Evolutionary conservation across 2,888 invertebrate genomes (phyloP).

Genomic region (Melieria omissa): DNA sequence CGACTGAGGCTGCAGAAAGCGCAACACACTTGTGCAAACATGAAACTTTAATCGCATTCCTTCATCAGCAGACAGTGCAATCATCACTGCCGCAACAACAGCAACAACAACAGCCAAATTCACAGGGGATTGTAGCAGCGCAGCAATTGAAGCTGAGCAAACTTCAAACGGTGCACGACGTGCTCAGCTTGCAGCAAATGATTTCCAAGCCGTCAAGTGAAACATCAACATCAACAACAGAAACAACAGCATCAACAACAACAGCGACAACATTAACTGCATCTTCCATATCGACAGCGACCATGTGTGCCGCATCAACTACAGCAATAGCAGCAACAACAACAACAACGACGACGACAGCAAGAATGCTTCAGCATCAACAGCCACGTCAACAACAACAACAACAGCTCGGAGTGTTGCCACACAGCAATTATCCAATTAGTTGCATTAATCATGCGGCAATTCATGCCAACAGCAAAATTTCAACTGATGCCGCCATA

Average conservation of each 20-base stretch:
- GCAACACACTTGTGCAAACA: too few species aligned
- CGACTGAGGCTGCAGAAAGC: too few species aligned
- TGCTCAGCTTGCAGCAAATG: background rate
- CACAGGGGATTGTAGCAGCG: background rate
- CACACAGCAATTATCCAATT: conserved; percentile 40
- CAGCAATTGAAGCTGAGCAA: conserved; percentile 9
- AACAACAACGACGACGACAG: conserved; percentile 2
- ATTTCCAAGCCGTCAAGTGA: background rate
- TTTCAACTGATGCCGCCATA: conserved; percentile 10
- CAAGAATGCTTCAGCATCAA: background rate
- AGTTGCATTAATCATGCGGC: conserved; percentile 39
- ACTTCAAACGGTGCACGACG: background rate
- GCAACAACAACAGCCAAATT: conserved; percentile 20
- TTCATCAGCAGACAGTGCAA: background rate
- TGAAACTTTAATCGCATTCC: too few species aligned
- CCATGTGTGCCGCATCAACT: too few species aligned
- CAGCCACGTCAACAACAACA: background rate
- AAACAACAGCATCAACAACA: conserved; percentile 18
- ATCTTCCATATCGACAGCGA: too few species aligned
- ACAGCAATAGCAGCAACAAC: conserved; percentile 1
- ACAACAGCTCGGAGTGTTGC: conserved; percentile 11
- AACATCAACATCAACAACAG: background rate
- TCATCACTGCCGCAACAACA: conserved; percentile 25
- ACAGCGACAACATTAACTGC: conserved; percentile 15
- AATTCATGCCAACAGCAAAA: conserved; percentile 19